A percentile compares a stretch with the other conserved stretches of the same genome.
Evolutionary conservation across 2,888 invertebrate genomes (phyloP).

Genomic region (Zygothrica quintamaculata): DNA sequence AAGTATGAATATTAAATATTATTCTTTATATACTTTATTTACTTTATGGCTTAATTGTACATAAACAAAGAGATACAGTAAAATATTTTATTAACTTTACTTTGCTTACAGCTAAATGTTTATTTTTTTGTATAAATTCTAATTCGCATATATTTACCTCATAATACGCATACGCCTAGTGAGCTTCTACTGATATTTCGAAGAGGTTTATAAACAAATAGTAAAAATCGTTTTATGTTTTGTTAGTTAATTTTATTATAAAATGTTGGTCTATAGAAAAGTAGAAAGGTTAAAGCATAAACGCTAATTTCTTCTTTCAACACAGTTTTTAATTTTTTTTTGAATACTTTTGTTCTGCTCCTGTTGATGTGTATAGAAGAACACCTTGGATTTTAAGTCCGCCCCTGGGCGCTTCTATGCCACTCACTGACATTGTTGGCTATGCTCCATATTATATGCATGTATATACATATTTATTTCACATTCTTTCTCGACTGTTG

Average conservation of each 20-base stretch:
- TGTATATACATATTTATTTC: slow-evolving; percentile 30
- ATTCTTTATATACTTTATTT: background rate
- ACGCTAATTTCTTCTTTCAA: too few relatives aligned
- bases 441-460: slow-evolving; percentile 64
- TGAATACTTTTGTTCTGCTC: background rate
- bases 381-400: slow-evolving; percentile 43
- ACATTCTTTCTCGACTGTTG: slow-evolving; percentile 68
- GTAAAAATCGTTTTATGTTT: too few relatives aligned
- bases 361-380: slow-evolving; percentile 24
- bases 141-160: too few relatives aligned
- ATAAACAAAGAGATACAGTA: too few relatives aligned
- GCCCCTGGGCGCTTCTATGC: slow-evolving; percentile 65
- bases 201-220: too few relatives aligned
- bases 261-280: too few relatives aligned
- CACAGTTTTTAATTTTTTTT: background rate
- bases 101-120: background rate
- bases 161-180: too few relatives aligned
- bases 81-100: background rate
- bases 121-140: too few relatives aligned
- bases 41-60: background rate
- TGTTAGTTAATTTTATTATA: too few relatives aligned
- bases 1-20: background rate
- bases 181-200: too few relatives aligned
- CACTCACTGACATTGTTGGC: slow-evolving; percentile 69
- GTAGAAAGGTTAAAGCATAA: too few relatives aligned